Conservation (phyloP, 1,140 invertebrate genomes). For the Calycopis cecrops region DNA sequence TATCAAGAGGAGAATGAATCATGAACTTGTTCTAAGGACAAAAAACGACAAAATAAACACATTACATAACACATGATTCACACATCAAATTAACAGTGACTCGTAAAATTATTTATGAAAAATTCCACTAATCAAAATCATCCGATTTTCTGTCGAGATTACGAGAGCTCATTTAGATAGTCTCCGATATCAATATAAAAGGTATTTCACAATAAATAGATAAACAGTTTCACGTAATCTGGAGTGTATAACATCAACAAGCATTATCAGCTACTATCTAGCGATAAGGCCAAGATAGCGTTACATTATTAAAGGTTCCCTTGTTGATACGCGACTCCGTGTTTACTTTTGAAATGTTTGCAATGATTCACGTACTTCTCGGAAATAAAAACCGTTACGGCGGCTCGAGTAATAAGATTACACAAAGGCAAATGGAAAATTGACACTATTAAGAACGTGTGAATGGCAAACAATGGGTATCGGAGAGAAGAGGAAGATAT, state of each 20-base stretch:
- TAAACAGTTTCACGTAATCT: not conserved
- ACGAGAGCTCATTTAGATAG: too few species aligned
- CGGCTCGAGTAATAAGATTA: slow-evolving; percentile 4
- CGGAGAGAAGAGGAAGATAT: not conserved
- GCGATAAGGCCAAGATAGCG: not conserved
- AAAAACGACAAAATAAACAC: too few species aligned
- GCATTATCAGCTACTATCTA: slow-evolving; percentile 2
- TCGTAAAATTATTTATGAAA: too few species aligned
- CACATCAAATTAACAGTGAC: too few species aligned
- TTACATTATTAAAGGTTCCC: slow-evolving; percentile 1
- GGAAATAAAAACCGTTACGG: slow-evolving; percentile 1
- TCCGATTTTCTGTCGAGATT: too few species aligned
- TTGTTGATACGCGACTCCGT: not conserved
- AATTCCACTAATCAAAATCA: too few species aligned
- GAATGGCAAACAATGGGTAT: not conserved
- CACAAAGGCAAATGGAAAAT: slow-evolving; percentile 7
- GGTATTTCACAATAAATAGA: slow-evolving; percentile 5
- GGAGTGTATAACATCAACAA: slow-evolving; percentile 3
- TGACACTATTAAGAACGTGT: slow-evolving; percentile 8
- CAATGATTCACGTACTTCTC: not conserved
- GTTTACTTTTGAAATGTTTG: not conserved
- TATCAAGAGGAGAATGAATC: too few species aligned
- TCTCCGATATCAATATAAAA: not conserved
- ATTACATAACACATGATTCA: too few species aligned
- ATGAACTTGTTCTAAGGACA: too few species aligned